Base-by-base conservation (phyloP, 1,140 invertebrate species). In the Amphibalanus amphitrite region DNA sequence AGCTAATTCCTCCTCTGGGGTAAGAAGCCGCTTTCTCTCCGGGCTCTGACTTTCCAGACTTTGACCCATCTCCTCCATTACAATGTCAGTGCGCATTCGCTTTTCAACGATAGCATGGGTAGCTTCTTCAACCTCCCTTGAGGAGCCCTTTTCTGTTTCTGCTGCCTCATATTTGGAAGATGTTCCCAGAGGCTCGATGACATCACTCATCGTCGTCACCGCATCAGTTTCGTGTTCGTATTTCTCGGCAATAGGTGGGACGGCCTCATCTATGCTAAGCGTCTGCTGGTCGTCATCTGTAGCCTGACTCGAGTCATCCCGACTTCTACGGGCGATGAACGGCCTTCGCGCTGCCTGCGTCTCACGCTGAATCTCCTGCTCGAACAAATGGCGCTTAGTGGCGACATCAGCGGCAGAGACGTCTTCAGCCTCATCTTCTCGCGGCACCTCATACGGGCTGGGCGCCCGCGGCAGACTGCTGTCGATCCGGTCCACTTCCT, bases 401-500 rank as follows among this genome's bases (percentile, higher is more conserved):
- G 72, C 72, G 28, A 76, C 75, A 69, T 76, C 75, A 28, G 74
- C 74, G 64, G 72, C 71, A 30, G 75, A 73, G 69, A 74, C 73
- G 38, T 76, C 75, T 71, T 76, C 75, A 13, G 73, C 69, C 29
- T 70, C 71, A 20, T 72, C 67, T 3, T 40, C 29, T n/a, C 76
- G 73, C 28, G 64, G 47, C n/a, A 78, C 77, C 73, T 78, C 78
- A 73, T 75, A 77, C 17, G 77, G 78, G 73, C 78, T 78, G 28
- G 69, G 65, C 4, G 72, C 59, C 29, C 70, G 64, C 20, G 69
- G 71, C 71, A 72, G 75, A 69, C 26, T 72, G 71, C 29, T 70
- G 64, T 73, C 75, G 1, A 74, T 71, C 13, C 72, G 67, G 71
- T 79, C 79, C 74, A 79, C 79, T 65, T 74, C 74, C 71, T 84